These are phyloP conservation scores for Drosophila ambigua DNA, from an alignment of 1,140 invertebrate species.

Conservation along the genomic window DNA sequence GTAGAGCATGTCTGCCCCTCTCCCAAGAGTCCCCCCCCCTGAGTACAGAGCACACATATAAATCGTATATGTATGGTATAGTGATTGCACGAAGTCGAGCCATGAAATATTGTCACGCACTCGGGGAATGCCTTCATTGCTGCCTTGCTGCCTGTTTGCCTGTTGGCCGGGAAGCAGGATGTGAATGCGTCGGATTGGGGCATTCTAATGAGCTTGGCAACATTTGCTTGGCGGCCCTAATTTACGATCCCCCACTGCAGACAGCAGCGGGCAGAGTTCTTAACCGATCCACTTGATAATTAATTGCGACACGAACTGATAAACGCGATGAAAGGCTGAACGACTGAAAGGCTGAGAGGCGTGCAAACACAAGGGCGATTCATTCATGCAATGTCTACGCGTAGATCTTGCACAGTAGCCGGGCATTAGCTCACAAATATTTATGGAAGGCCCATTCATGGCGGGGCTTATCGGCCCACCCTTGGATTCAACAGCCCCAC, in stretches of 20 bases:
- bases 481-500: too few species aligned
- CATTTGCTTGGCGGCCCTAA: constrained; percentile 44
- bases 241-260: constrained; percentile 25
- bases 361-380: constrained; percentile 29
- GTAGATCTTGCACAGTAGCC: not conserved
- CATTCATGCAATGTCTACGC: constrained; percentile 18
- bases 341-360: too few species aligned
- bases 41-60: too few species aligned
- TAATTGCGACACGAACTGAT: constrained; percentile 25
- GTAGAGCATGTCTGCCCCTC: constrained; percentile 20
- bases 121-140: not conserved
- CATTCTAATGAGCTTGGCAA: constrained; percentile 46
- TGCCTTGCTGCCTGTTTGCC: too few species aligned
- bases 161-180: constrained; percentile 25
- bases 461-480: too few species aligned
- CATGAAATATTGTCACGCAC: constrained; percentile 75
- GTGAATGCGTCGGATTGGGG: constrained; percentile 12
- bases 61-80: not conserved
- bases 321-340: constrained; percentile 20
- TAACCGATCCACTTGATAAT: constrained; percentile 14
- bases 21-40: not conserved
- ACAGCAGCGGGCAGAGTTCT: not conserved
- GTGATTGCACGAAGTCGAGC: constrained; percentile 49
- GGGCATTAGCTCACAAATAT: constrained; percentile 36
- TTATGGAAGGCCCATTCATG: constrained; percentile 37